Percentiles rank a stretch among this genome's conserved stretches.
These are phyloP conservation scores for Argyresthia goedartella DNA, from an alignment of 2,888 invertebrate genomes.

Conservation along the genomic window DNA sequence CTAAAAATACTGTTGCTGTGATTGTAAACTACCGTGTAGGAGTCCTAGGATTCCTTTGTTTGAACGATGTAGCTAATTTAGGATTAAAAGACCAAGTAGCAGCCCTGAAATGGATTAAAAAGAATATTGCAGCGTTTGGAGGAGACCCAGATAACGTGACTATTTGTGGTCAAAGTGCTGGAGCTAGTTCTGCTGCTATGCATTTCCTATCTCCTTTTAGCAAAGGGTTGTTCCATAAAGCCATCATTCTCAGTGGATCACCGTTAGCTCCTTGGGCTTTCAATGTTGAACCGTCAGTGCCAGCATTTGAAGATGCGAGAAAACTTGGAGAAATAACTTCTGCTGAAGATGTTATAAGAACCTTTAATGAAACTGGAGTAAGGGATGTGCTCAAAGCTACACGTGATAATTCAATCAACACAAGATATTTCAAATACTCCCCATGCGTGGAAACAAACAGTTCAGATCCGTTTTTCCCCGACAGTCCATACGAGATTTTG, in stretches of 20 bases:
- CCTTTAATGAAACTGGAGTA: constrained; percentile 29
- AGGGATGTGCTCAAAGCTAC: constrained; percentile 31
- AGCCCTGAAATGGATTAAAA: constrained; percentile 50
- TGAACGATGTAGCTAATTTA: constrained; percentile 45
- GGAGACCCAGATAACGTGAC: constrained; percentile 60
- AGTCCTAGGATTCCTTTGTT: constrained; percentile 48
- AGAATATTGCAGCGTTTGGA: constrained; percentile 48
- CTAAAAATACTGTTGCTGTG: constrained; percentile 40
- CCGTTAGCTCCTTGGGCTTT: constrained; percentile 50
- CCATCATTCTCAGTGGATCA: constrained; percentile 47
- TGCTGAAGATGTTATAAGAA: constrained; percentile 29
- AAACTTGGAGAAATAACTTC: constrained; percentile 28
- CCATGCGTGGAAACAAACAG: constrained; percentile 44
- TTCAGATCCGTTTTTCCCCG: constrained; percentile 42
- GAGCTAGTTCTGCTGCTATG: constrained; percentile 45
- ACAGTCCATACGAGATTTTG: constrained; percentile 43
- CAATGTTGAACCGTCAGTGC: constrained; percentile 31
- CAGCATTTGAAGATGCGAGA: constrained; percentile 36
- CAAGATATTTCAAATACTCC: constrained; percentile 47
- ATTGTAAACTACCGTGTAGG: constrained; percentile 52
- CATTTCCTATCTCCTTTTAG: constrained; percentile 44
- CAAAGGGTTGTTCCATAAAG: constrained; percentile 48
- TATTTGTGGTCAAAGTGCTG: constrained; percentile 54
- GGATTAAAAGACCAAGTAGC: constrained; percentile 55
- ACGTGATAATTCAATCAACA: constrained; percentile 34